These are phyloP conservation scores for Lingula anatina DNA, from an alignment of 2,888 invertebrate species.

Conservation along the genomic window DNA sequence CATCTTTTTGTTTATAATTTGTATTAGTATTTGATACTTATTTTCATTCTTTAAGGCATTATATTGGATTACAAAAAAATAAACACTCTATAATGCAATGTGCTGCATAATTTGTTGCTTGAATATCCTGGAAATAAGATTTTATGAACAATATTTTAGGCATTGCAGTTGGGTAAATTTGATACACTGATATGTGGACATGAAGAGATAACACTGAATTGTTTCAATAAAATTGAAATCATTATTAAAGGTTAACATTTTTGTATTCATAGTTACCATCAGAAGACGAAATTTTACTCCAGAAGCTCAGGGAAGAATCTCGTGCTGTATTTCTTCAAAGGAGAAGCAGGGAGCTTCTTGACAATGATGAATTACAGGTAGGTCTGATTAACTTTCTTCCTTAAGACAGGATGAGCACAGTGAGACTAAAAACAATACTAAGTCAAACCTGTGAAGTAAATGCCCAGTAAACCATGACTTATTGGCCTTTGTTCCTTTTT, in stretches of 20 bases:
- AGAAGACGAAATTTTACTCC: slow-evolving; percentile 69
- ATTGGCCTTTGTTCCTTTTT: too few species aligned
- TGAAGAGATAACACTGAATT: too few species aligned
- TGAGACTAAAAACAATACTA: too few species aligned
- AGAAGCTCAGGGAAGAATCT: slow-evolving; percentile 82
- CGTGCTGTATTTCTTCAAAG: slow-evolving; percentile 81
- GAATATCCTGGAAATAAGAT: background rate
- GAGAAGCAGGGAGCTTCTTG: slow-evolving; percentile 75
- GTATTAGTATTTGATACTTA: too few species aligned
- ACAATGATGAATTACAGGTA: slow-evolving; percentile 73
- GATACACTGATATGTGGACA: background rate
- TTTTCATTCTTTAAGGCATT: too few species aligned
- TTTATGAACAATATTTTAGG: slow-evolving; percentile 21
- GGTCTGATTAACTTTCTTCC: slow-evolving; percentile 1
- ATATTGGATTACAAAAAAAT: too few species aligned
- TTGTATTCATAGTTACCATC: slow-evolving; percentile 61
- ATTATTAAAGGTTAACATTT: slow-evolving; percentile 35
- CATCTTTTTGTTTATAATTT: too few species aligned
- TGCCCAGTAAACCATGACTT: too few species aligned
- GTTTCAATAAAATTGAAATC: slow-evolving; percentile 15
- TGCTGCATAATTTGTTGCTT: too few species aligned
- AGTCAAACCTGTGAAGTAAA: too few species aligned
- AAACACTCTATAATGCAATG: too few species aligned
- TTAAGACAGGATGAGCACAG: too few species aligned
- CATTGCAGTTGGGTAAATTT: background rate